Base-by-base conservation (phyloP, 2,888 invertebrate genomes). In the Metopia argyrocephala region DNA sequence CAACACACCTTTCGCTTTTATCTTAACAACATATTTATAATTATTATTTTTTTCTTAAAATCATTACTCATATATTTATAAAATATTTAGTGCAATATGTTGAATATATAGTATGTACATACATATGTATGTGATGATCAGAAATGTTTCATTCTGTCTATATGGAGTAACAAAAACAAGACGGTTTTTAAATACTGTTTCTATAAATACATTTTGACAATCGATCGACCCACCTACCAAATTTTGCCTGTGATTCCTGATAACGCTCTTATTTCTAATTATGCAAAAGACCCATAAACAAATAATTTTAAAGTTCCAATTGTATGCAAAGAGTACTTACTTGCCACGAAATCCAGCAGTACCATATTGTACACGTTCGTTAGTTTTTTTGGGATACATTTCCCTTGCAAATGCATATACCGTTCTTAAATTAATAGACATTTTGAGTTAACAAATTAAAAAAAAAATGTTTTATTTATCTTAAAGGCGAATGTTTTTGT, bases 261-360 rank as follows among this genome's bases (percentile, higher is more conserved):
- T 52, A 73, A 54, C 9, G 20, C 1, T n/a, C 5, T 56, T 25
- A n/a, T 64, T 65, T 38, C 12, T 38, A n/a, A n/a, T 56, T 54
- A 31, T 23, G 27, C 21, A 57, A 38, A 65, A 48, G 15, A 68
- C 9, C 15, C 48, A 48, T 48, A 50, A 57, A 28, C 12, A 52
- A 59, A 28, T 9, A 12, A 25, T 64, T 28, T 21, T 46, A 38
- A 52, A 38, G n/a, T 4, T 38, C 28, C 18, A 21, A 12, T 38
- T 15, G 15, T 38, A 15, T 1, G 15, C 0, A 15, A 38, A 38
- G 15, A 6, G 28, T 74, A 88, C 89, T 86, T 83, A 89, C 88
- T 93, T 95, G 86, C 94, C 94, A 86, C 96, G 93, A 90, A 96
- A 96, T 87, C 96, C 96, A 85, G 96, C 95, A 79, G 96, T 96